A percentile compares a stretch with the other conserved stretches of the same genome.
phyloP scores from a whole-genome alignment of 35 echinoderm and acorn worm genomes.

The Anneissia japonica region DNA sequence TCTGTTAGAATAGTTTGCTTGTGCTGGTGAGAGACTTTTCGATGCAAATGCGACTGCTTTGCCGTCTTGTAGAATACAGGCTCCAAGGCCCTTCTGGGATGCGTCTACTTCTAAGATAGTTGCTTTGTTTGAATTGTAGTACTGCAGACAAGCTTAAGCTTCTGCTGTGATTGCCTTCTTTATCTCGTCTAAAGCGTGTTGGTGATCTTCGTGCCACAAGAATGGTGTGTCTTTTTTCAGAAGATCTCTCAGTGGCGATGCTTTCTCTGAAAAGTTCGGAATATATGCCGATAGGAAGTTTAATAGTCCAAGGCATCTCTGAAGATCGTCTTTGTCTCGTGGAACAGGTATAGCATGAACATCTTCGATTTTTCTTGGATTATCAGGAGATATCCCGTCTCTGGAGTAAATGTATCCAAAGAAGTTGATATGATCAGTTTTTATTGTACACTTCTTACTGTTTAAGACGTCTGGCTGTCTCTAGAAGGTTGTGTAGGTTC shows the following conservation, averaged over 20 bases:
- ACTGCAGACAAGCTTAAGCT: conserved; percentile 19
- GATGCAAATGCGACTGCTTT: too few relatives aligned
- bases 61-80: too few relatives aligned
- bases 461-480: too few relatives aligned
- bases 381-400: too few relatives aligned
- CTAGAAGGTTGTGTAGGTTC: neutral
- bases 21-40: too few relatives aligned
- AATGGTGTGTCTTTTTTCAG: conserved; percentile 32
- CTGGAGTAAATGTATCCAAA: too few relatives aligned
- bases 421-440: too few relatives aligned
- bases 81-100: too few relatives aligned
- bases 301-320: conserved; percentile 30
- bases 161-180: conserved; percentile 1
- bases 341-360: conserved; percentile 26
- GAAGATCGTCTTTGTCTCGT: conserved; percentile 31
- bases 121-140: conserved; percentile 3
- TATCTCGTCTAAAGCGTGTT: neutral
- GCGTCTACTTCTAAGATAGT: neutral
- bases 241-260: neutral
- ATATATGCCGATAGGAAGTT: conserved; percentile 25
- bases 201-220: conserved; percentile 28
- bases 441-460: too few relatives aligned
- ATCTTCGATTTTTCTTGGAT: neutral
- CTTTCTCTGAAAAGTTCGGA: conserved; percentile 18
- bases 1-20: too few relatives aligned